Conservation (phyloP, 2,113 vertebrate species). For the Aegithalos caudatus region DNA sequence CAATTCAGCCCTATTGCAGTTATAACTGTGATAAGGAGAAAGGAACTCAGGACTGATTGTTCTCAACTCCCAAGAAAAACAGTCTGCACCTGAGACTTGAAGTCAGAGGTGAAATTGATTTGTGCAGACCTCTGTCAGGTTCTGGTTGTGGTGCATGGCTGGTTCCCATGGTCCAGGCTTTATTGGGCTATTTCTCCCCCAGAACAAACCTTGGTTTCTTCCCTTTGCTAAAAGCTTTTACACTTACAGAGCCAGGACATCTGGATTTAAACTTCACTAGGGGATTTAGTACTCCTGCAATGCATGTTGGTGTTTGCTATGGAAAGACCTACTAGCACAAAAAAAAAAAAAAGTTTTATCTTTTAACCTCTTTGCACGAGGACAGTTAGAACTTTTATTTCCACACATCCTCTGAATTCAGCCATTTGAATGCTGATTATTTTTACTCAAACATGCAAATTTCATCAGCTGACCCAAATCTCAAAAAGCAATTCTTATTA, state of each 20-base stretch:
- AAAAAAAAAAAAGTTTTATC: background rate
- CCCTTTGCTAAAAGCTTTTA: background rate
- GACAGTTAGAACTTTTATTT: background rate
- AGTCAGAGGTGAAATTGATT: background rate
- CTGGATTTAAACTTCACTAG: background rate
- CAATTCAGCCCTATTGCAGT: background rate
- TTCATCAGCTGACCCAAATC: background rate
- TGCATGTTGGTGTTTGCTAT: background rate
- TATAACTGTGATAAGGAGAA: background rate
- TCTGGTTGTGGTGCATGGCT: background rate
- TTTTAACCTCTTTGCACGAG: background rate
- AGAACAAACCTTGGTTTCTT: background rate
- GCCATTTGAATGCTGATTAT: background rate
- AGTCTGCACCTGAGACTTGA: background rate
- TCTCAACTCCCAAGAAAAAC: background rate
- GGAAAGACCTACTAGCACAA: background rate
- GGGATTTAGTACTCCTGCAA: background rate
- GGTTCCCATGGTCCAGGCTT: background rate
- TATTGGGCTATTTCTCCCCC: accelerated
- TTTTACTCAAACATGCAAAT: background rate
- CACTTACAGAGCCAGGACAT: background rate
- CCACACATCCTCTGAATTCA: background rate
- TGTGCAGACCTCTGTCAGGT: background rate
- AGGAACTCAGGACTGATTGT: background rate
- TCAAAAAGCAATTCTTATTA: background rate